These are phyloP conservation scores for Ariopsis seemanni DNA, from an alignment of 2,113 vertebrate species.

Conservation along the genomic window DNA sequence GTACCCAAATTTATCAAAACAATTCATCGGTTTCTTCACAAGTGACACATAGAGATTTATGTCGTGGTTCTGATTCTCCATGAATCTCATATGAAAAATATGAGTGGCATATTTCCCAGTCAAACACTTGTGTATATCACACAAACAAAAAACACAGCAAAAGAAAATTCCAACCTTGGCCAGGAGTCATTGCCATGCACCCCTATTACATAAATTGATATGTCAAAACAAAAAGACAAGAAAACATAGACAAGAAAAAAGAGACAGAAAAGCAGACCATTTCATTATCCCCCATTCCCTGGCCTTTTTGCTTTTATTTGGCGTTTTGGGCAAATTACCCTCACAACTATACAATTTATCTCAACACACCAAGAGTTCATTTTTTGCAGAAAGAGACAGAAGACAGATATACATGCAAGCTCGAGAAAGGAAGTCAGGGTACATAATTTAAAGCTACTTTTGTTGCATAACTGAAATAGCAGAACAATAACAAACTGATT, in stretches of 20 bases:
- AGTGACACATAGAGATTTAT: no score
- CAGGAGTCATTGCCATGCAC: not conserved
- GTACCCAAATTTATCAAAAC: no score
- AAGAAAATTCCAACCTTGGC: no score
- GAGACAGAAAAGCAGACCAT: not conserved
- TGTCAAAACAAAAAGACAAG: not conserved
- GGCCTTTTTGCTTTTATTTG: not conserved
- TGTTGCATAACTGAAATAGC: not conserved
- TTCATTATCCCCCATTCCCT: not conserved
- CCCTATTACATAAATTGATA: not conserved
- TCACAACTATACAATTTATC: not conserved
- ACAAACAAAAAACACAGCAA: no score
- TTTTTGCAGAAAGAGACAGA: not conserved
- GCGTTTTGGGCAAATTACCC: not conserved
- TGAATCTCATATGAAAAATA: no score
- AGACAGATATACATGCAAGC: no score
- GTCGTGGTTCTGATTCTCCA: no score
- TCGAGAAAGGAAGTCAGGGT: not conserved
- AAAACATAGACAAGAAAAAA: no score
- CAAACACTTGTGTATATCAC: no score
- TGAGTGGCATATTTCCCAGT: no score
- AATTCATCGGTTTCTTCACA: no score
- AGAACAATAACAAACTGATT: conserved; percentile 30
- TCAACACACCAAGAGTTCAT: not conserved
- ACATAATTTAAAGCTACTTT: conserved; percentile 21